These are phyloP conservation scores for Temnothorax nylanderi DNA, from an alignment of 1,140 invertebrate species.

Conservation along the genomic window DNA sequence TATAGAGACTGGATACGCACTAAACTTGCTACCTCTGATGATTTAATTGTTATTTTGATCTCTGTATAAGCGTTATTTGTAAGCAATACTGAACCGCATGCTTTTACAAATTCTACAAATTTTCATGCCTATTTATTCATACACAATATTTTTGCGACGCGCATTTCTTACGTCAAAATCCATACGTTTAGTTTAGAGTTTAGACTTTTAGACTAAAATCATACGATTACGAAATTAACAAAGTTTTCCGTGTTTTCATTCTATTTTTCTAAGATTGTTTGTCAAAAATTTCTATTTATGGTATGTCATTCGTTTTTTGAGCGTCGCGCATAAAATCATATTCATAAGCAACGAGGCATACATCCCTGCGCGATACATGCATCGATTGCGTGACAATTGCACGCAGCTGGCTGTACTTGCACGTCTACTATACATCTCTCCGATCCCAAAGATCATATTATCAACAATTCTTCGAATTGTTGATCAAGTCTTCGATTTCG, in stretches of 20 bases:
- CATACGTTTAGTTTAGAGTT: no score
- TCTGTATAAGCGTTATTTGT: background rate
- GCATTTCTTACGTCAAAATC: background rate
- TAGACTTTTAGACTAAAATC: background rate
- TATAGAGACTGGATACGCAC: background rate
- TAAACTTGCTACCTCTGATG: background rate
- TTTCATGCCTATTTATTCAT: background rate
- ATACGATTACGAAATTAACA: background rate
- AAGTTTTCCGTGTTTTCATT: background rate
- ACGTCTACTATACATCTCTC: background rate
- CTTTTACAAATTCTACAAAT: background rate
- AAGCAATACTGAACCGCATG: background rate
- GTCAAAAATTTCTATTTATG: background rate
- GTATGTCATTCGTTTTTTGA: background rate
- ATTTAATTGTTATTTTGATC: background rate
- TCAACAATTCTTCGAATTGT: background rate
- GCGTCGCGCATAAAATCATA: background rate
- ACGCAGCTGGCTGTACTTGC: background rate
- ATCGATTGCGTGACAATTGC: constrained; percentile 16
- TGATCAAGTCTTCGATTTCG: background rate
- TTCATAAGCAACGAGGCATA: background rate
- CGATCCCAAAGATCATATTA: background rate
- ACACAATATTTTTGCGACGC: background rate
- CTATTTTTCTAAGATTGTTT: background rate
- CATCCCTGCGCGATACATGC: background rate